Evolutionary conservation across 2,113 vertebrate genomes (phyloP).

Genomic region (Seriola rivoliana): DNA sequence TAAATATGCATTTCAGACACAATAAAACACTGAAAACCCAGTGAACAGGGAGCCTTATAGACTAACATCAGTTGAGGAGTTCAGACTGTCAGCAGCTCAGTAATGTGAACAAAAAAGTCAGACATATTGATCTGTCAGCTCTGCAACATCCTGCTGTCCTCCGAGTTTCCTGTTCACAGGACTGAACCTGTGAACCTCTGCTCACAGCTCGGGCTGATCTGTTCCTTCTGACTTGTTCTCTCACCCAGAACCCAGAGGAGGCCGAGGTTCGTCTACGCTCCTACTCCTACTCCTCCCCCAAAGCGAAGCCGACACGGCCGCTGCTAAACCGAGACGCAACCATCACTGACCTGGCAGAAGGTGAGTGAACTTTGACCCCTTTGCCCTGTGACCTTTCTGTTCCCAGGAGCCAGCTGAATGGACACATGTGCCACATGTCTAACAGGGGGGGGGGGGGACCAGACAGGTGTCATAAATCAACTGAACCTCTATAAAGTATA

Average conservation of each 20-base stretch:
- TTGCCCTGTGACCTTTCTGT: conserved; percentile 40
- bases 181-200: conserved; percentile 11
- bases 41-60: too few species aligned
- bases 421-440: conserved; percentile 62
- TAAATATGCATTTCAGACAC: background rate
- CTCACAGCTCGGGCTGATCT: conserved; percentile 8
- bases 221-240: conserved; percentile 5
- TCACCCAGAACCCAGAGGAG: conserved; percentile 82
- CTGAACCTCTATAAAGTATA: background rate
- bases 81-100: conserved; percentile 32
- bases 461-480: conserved; percentile 61
- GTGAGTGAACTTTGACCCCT: conserved; percentile 81
- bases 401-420: conserved; percentile 52
- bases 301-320: conserved; percentile 84
- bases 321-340: conserved; percentile 82
- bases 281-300: conserved; percentile 93
- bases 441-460: conserved; percentile 14
- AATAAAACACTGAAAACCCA: background rate
- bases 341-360: conserved; percentile 84
- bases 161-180: background rate
- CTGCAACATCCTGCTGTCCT: conserved; percentile 5
- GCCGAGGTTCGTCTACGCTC: conserved; percentile 91
- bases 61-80: too few species aligned
- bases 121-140: conserved; percentile 10
- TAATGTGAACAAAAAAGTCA: conserved; percentile 32